Evolutionary conservation across 2,888 invertebrate species (phyloP).

Genomic region (Drosophila pegasa): DNA sequence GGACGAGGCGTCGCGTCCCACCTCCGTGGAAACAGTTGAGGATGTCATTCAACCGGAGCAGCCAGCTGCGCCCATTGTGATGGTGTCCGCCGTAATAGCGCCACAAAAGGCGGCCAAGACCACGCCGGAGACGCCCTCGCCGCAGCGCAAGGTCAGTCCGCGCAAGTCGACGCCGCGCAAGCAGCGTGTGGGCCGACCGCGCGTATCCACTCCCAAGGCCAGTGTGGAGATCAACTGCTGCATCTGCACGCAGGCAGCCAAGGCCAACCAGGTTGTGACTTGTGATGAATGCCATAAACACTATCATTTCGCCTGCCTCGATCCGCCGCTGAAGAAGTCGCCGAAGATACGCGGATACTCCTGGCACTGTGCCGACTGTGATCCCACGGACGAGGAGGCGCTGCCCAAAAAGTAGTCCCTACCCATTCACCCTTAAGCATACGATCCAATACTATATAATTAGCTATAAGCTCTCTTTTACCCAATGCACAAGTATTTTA

Average conservation of each 20-base stretch:
- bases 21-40: conserved; percentile 84
- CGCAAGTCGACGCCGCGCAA: conserved; percentile 75
- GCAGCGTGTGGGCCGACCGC: conserved; percentile 58
- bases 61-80: conserved; percentile 1
- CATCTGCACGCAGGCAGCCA: conserved; percentile 79
- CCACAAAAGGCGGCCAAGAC: conserved; percentile 27
- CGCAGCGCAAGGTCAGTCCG: conserved; percentile 80
- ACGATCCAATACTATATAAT: neutral
- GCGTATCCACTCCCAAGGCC: conserved; percentile 57
- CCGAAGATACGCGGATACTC: conserved; percentile 97
- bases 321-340: conserved; percentile 96
- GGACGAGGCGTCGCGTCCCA: conserved; percentile 83
- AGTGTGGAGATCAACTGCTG: conserved; percentile 75
- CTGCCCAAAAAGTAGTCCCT: conserved; percentile 47
- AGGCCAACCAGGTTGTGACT: conserved; percentile 86
- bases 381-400: conserved; percentile 89
- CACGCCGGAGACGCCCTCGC: conserved; percentile 27
- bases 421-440: conserved; percentile 8
- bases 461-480: conserved; percentile 23
- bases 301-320: conserved; percentile 96
- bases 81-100: conserved; percentile 7
- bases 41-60: conserved; percentile 62
- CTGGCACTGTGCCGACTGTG: conserved; percentile 98
- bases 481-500: conserved; percentile 21
- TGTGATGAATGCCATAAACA: conserved; percentile 96